phyloP scores from a whole-genome alignment of 1,140 invertebrate species.

The Ooceraea biroi region DNA sequence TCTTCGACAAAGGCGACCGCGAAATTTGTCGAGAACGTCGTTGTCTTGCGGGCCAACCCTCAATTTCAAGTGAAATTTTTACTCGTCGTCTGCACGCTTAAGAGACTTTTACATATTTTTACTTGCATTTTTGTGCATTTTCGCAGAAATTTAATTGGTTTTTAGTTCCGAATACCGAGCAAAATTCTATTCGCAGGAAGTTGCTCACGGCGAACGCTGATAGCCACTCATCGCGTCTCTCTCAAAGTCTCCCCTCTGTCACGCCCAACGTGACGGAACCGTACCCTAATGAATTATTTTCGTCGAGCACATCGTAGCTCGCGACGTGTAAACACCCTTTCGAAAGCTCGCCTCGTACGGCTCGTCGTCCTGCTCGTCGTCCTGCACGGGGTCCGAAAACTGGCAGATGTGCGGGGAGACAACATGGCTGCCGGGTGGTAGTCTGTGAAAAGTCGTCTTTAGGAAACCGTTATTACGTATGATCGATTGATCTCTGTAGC shows the following conservation, averaged over 20 bases:
- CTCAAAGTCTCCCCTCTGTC: slow-evolving; percentile 62
- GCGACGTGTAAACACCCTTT: slow-evolving; percentile 74
- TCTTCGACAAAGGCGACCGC: background rate
- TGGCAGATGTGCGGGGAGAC: slow-evolving; percentile 83
- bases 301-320: slow-evolving; percentile 53
- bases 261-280: slow-evolving; percentile 63
- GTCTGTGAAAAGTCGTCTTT: slow-evolving; percentile 67
- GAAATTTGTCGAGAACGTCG: no score
- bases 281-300: slow-evolving; percentile 74
- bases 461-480: slow-evolving; percentile 74
- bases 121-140: background rate
- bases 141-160: background rate
- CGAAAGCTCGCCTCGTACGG: slow-evolving; percentile 55
- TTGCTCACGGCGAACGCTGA: background rate
- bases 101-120: background rate
- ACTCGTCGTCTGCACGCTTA: no score
- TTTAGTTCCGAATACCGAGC: background rate
- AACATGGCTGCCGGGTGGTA: slow-evolving; percentile 78
- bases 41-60: no score
- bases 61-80: background rate
- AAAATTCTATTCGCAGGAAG: slow-evolving; percentile 5
- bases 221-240: slow-evolving; percentile 28
- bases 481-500: slow-evolving; percentile 78
- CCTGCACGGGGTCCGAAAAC: slow-evolving; percentile 41
- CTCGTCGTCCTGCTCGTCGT: slow-evolving; percentile 36